phyloP scores from a whole-genome alignment of 2,113 vertebrate species.

The Fregata magnificens region DNA sequence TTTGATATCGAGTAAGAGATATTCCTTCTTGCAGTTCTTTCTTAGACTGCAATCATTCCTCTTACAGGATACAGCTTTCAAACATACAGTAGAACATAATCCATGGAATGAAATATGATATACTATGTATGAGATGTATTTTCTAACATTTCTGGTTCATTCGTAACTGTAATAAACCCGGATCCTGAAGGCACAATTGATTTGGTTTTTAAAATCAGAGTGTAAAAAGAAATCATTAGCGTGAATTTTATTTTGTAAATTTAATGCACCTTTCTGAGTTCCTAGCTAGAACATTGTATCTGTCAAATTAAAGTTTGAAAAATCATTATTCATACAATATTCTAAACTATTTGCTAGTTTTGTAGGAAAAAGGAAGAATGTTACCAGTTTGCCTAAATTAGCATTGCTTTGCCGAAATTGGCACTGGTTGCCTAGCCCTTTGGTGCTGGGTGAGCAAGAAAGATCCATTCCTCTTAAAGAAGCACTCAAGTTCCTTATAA shows the following conservation, averaged over 20 bases:
- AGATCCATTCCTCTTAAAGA: not conserved
- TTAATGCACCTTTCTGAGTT: not conserved
- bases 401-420: not conserved
- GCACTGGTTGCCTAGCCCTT: not conserved
- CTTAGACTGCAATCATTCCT: not conserved
- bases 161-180: not conserved
- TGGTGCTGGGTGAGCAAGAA: not conserved
- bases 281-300: not conserved
- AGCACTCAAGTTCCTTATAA: not conserved
- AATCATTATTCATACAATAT: not conserved
- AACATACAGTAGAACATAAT: not conserved
- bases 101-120: not conserved
- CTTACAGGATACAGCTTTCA: not conserved
- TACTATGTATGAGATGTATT: not conserved
- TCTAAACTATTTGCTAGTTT: not conserved
- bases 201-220: not conserved
- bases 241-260: not conserved
- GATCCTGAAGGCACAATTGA: not conserved
- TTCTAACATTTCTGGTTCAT: not conserved
- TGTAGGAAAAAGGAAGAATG: not conserved
- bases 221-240: not conserved
- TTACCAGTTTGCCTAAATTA: not conserved
- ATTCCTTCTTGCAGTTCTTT: not conserved
- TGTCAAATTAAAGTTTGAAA: not conserved
- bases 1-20: not conserved